phyloP scores from a whole-genome alignment of 2,888 invertebrate species.

The Criorhina ranunculi region DNA sequence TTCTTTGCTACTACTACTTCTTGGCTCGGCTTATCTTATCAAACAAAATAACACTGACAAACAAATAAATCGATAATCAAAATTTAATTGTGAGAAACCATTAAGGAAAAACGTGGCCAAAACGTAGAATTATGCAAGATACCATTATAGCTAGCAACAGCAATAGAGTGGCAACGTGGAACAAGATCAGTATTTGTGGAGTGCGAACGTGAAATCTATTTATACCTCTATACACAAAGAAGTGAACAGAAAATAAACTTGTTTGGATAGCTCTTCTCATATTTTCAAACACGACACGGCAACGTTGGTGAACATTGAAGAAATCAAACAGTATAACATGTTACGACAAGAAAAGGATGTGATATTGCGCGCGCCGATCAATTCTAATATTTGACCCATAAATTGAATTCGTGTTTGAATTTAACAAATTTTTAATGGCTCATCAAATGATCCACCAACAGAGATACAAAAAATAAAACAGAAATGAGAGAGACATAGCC shows the following conservation, averaged over 20 bases:
- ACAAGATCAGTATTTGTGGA: conserved; percentile 29
- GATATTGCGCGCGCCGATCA: conserved; percentile 7
- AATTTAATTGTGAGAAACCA: conserved; percentile 29
- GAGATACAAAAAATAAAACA: no score
- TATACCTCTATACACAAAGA: conserved; percentile 11
- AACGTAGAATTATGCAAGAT: conserved; percentile 52
- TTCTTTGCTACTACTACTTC: not conserved
- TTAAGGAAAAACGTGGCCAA: conserved; percentile 50
- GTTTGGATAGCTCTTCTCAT: conserved; percentile 32
- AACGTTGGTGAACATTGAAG: conserved; percentile 3
- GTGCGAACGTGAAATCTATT: conserved; percentile 53
- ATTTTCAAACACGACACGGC: not conserved
- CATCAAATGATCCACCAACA: conserved; percentile 14
- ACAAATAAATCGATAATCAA: conserved; percentile 41
- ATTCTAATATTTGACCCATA: conserved; percentile 47
- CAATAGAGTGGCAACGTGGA: conserved; percentile 44
- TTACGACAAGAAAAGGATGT: conserved; percentile 42
- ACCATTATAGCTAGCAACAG: conserved; percentile 39
- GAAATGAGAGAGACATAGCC: not conserved
- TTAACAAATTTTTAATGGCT: conserved; percentile 18
- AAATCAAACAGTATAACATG: conserved; percentile 28
- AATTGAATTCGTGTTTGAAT: conserved; percentile 45
- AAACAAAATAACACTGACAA: conserved; percentile 25
- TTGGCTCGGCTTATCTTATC: conserved; percentile 69
- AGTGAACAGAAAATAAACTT: conserved; percentile 22